These are phyloP conservation scores for Trissolcus basalis DNA, from an alignment of 1,140 invertebrate genomes.

Conservation along the genomic window DNA sequence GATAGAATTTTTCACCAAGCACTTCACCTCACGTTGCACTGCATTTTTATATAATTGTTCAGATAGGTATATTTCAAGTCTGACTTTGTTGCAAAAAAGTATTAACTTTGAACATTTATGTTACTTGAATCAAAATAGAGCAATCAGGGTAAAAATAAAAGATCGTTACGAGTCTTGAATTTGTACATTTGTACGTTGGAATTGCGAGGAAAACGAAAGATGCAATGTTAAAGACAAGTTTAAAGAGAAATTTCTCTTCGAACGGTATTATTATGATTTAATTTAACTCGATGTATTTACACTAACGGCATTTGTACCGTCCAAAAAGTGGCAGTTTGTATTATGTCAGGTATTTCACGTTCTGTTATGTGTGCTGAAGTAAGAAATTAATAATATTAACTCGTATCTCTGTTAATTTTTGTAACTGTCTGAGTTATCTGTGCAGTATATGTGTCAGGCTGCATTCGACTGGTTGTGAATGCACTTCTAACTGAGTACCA, in stretches of 20 bases:
- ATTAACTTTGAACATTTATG: not conserved
- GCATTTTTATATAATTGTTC: constrained; percentile 5
- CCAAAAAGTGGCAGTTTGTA: constrained; percentile 1
- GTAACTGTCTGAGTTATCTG: not conserved
- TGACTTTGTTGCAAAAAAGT: not conserved
- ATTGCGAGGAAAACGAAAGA: constrained; percentile 16
- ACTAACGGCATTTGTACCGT: constrained; percentile 36
- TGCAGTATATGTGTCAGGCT: not conserved
- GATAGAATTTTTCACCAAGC: constrained; percentile 65
- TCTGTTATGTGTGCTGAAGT: constrained; percentile 3
- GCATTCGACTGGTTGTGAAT: too few relatives aligned
- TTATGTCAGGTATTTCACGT: constrained; percentile 1
- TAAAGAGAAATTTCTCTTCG: not conserved
- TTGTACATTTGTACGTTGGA: constrained; percentile 45
- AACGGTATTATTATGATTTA: constrained; percentile 11
- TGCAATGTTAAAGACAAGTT: not conserved
- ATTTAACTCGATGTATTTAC: constrained; percentile 27
- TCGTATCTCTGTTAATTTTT: constrained; percentile 5
- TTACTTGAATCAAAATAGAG: not conserved
- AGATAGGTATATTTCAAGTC: not conserved
- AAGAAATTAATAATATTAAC: constrained; percentile 39
- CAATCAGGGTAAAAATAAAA: not conserved
- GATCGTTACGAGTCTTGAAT: not conserved
- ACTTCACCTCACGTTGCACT: constrained; percentile 61
- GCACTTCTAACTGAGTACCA: not conserved